phyloP scores from a whole-genome alignment of 2,888 invertebrate species.

The Formica aserva region DNA sequence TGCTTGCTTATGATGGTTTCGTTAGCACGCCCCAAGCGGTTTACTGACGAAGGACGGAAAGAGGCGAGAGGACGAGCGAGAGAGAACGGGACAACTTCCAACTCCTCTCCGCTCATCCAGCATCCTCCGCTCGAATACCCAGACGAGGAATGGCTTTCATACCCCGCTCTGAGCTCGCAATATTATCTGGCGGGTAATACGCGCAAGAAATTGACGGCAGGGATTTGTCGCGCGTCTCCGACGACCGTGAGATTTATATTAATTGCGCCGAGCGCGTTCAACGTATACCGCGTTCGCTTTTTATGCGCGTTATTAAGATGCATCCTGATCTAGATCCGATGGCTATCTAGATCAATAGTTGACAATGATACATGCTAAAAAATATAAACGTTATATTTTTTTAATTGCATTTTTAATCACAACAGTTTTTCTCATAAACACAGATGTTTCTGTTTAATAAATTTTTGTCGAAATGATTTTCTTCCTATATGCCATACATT shows the following conservation, averaged over 20 bases:
- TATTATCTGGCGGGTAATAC: constrained; percentile 42
- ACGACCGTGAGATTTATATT: constrained; percentile 42
- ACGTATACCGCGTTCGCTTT: neutral
- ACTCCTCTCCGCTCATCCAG: constrained; percentile 15
- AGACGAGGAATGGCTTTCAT: constrained; percentile 33
- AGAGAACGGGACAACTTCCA: constrained; percentile 20
- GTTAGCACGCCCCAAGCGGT: constrained; percentile 63
- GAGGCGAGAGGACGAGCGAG: neutral
- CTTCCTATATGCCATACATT: neutral
- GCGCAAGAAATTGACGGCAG: constrained; percentile 36
- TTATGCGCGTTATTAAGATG: neutral
- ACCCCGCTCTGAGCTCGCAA: constrained; percentile 23
- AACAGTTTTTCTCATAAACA: neutral
- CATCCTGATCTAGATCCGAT: neutral
- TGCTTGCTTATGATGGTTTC: constrained; percentile 67
- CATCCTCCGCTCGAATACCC: constrained; percentile 15
- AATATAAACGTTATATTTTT: neutral
- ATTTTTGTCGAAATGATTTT: neutral
- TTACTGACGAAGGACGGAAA: constrained; percentile 7
- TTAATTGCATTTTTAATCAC: neutral
- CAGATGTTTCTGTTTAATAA: neutral
- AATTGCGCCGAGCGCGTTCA: constrained; percentile 6
- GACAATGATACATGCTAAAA: neutral
- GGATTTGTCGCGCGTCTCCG: constrained; percentile 44
- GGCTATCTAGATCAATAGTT: neutral